Conservation (phyloP, 2,797 vertebrate genomes). For the Propithecus perrieri region DNA sequence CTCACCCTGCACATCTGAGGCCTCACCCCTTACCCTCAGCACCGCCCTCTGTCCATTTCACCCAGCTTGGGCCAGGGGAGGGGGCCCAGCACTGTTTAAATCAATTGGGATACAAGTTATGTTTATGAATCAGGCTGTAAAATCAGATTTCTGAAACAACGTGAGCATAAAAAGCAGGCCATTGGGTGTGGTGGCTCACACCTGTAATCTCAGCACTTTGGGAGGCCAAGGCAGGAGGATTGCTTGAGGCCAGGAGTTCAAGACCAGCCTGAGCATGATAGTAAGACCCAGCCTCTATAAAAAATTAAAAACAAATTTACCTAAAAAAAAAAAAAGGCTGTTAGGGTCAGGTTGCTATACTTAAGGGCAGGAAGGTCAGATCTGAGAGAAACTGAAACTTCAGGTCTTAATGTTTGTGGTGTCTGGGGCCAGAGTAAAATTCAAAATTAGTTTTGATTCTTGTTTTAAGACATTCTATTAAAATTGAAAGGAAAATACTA, state of each 20-base stretch:
- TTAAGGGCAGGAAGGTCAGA: background rate
- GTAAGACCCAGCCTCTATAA: background rate
- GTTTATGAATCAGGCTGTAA: background rate
- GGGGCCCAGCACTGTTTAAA: background rate
- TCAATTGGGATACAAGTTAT: background rate
- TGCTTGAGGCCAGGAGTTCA: background rate
- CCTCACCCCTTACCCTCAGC: background rate
- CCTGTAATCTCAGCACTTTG: background rate
- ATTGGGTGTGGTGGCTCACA: background rate
- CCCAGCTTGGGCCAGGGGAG: background rate
- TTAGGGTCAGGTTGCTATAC: background rate
- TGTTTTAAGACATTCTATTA: background rate
- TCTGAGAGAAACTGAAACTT: background rate
- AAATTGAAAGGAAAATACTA: constrained; percentile 3
- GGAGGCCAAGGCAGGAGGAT: background rate
- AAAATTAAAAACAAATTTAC: background rate
- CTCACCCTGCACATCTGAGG: background rate
- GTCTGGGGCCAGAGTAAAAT: background rate
- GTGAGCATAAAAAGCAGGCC: background rate
- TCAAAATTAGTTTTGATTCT: background rate
- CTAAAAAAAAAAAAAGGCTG: background rate
- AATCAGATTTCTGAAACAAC: background rate
- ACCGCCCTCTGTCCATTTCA: background rate
- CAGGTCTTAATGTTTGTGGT: background rate
- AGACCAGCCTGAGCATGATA: background rate